These are phyloP conservation scores for Ooceraea biroi DNA, from an alignment of 1,140 invertebrate genomes.

Conservation along the genomic window DNA sequence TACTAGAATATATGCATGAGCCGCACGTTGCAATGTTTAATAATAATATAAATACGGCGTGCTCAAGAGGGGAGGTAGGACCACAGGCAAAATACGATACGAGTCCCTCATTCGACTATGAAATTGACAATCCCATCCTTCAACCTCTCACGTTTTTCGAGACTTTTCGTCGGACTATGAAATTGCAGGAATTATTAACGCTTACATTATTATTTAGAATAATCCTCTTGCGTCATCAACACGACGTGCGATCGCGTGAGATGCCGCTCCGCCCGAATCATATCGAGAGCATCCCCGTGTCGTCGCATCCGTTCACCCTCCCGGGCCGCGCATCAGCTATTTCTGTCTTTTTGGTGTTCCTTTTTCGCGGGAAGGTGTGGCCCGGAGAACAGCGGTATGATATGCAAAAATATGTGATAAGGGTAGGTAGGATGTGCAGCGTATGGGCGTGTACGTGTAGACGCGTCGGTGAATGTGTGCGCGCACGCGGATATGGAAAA, in stretches of 20 bases:
- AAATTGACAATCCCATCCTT: slow-evolving; percentile 79
- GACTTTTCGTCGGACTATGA: background rate
- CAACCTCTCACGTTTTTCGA: background rate
- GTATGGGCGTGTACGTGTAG: slow-evolving; percentile 36
- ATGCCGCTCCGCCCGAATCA: background rate
- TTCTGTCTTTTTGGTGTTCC: slow-evolving; percentile 65
- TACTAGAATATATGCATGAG: slow-evolving; percentile 81
- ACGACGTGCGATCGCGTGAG: background rate
- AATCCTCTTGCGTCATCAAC: background rate
- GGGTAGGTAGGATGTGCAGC: slow-evolving; percentile 71
- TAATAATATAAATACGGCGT: slow-evolving; percentile 81
- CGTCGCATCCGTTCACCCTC: slow-evolving; percentile 59
- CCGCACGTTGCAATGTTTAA: slow-evolving; percentile 80
- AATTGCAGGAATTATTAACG: background rate
- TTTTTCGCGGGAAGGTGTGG: slow-evolving; percentile 69
- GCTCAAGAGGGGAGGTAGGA: slow-evolving; percentile 22
- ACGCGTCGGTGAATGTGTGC: slow-evolving; percentile 28
- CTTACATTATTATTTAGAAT: background rate
- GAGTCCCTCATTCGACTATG: slow-evolving; percentile 73
- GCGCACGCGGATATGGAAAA: slow-evolving; percentile 75
- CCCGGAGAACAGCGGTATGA: slow-evolving; percentile 76
- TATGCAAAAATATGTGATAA: slow-evolving; percentile 82
- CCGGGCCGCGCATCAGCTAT: slow-evolving; percentile 64
- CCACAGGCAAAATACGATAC: slow-evolving; percentile 59
- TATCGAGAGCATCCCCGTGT: slow-evolving; percentile 37